Base-by-base conservation (phyloP, 2,113 vertebrate genomes). In the Coturnix japonica region DNA sequence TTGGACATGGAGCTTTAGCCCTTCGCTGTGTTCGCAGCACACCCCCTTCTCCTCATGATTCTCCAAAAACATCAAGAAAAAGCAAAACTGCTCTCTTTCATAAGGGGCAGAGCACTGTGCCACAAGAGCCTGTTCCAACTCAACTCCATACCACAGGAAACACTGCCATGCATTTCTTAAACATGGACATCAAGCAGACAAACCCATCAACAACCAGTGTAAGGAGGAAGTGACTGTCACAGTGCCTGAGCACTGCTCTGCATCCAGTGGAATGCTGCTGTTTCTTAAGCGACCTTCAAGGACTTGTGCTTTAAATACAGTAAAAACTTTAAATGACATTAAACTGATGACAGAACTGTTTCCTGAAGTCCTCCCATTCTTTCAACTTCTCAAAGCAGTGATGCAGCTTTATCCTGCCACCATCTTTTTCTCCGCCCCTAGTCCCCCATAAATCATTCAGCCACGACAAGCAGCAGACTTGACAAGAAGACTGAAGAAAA, bases 401-500 rank as follows among this genome's bases (percentile, higher is more conserved):
- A 70, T 70, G 22, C 67, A 64, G 81, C 69, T 89, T 82, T 63
- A 41, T 7, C 33, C 30, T n/a, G 20, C 39, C 81, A 41, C 22
- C 69, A 69, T 46, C 47, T 72, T 77, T 13, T n/a, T 46, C 44
- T 51, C 20, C 4, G 7, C 28, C 7, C 6, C 6, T 13, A 22
- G 49, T 13, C 63, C 88, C 73, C 22, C 31, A 28, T 22, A 70
- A 84, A 73, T 25, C 14, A 59, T 47, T 76, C 74, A 85, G 71
- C 74, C 3, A 16, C 49, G 18, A 46, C 2, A 0, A 73, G 75
- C 51, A 41, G 75, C 74, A 54, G 53, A 81, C 26, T 73, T 46
- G 49, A 82, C 51, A 73, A 13, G 19, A 92, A 93, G 85, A 80
- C 53, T 49, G 41, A 92, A 78, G 63, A 67, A 82, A 44, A 20